Percentiles rank a stretch among this genome's conserved stretches.
phyloP scores from a whole-genome alignment of 2,888 invertebrate genomes.

The Chrysomela aeneicollis region DNA sequence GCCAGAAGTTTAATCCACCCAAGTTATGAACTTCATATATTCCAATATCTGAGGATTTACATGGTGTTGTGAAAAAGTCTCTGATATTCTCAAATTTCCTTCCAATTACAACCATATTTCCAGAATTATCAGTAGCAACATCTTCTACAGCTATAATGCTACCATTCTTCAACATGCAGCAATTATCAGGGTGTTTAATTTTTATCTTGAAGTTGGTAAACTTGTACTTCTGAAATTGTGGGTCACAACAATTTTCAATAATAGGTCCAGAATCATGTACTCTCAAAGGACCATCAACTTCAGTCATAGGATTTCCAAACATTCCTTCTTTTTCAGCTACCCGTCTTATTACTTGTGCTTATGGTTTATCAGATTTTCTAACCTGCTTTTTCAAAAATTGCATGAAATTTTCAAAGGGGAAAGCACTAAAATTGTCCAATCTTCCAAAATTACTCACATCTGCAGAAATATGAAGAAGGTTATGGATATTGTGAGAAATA shows the following conservation, averaged over 20 bases:
- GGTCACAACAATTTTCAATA: constrained; percentile 11
- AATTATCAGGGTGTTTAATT: constrained; percentile 21
- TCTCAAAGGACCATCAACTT: neutral
- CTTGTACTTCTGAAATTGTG: constrained; percentile 16
- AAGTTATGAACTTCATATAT: constrained; percentile 15
- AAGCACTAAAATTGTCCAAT: too few relatives aligned
- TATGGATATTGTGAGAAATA: too few relatives aligned
- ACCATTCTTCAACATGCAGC: constrained; percentile 20
- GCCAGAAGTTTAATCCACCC: constrained; percentile 7
- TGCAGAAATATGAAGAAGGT: neutral
- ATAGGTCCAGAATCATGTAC: constrained; percentile 17
- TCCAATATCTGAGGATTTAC: constrained; percentile 23
- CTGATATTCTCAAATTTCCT: constrained; percentile 16
- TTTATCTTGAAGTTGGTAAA: constrained; percentile 21
- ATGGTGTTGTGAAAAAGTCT: constrained; percentile 21
- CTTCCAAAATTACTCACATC: too few relatives aligned
- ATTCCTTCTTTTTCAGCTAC: too few relatives aligned
- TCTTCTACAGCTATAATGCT: constrained; percentile 22
- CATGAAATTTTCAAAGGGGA: too few relatives aligned
- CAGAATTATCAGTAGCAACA: constrained; percentile 14
- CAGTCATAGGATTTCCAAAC: too few relatives aligned
- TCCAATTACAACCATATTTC: constrained; percentile 14
- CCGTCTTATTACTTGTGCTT: too few relatives aligned
- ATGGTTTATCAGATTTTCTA: too few relatives aligned
- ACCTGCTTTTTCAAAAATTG: too few relatives aligned